Base-by-base conservation (phyloP, 2,888 invertebrate genomes). In the Drosophila mayaguana region DNA sequence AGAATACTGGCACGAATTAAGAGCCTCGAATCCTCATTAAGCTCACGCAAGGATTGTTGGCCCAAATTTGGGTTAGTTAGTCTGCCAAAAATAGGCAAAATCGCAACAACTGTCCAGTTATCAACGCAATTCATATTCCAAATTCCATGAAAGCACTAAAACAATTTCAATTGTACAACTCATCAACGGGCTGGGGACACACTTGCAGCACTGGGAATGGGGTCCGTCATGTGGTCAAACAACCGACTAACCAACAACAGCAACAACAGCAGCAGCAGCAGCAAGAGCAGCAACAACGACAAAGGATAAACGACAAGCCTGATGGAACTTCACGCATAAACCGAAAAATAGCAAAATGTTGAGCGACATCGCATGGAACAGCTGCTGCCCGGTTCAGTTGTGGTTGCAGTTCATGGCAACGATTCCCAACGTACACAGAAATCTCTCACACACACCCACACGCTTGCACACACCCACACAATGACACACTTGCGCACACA, bases 221-320 rank as follows among this genome's bases (percentile, higher is more conserved):
- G 69, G 53, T 62, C 83, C 88, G 88, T 83, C 85, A 86, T 86
- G 88, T 86, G 85, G 90, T 83, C 90, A 81, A 86, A 86, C 85
- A 86, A 89, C 88, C 51, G 59, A 60, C 70, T 56, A 70, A 65
- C 63, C 59, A 55, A 69, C 67, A 68, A 61, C 60, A 72, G 61
- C 68, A 64, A 57, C 59, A 67, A 42, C 34, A 22, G 32, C 16
- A 38, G 6, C 38, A 8, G 14, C 36, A 36, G 3, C 36, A 36
- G 9, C 25, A 22, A n/a, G n/a, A 38, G 6, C 38, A 8, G 22
- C 22, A 56, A 60, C 60, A 65, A 65, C 36, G 55, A 75, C 69
- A 67, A 70, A 70, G 59, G 75, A 66, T 65, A 71, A 75, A 61
- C 36, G 80, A 72, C 87, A 82, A 82, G 68, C 72, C 55, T 66